Percentiles rank a stretch among this genome's conserved stretches.
phyloP scores from a whole-genome alignment of 2,113 vertebrate species.

The Neodontobutis hainanensis region DNA sequence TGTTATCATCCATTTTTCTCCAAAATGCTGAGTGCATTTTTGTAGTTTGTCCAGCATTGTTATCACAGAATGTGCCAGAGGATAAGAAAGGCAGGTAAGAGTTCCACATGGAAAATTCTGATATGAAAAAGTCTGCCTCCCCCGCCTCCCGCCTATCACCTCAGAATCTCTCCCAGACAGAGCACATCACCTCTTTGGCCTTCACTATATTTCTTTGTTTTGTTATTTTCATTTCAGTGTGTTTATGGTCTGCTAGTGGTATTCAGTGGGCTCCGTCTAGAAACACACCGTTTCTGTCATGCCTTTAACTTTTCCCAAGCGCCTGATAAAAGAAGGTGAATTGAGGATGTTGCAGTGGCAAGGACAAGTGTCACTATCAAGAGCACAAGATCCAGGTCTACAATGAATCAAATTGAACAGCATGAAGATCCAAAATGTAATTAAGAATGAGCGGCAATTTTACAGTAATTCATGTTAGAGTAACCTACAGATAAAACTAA shows the following conservation, averaged over 20 bases:
- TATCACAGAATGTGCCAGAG: conserved; percentile 38
- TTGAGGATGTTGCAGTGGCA: conserved; percentile 4
- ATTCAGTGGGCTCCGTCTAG: conserved; percentile 38
- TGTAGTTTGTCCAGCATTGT: conserved; percentile 33
- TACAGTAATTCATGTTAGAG: background rate
- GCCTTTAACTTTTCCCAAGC: conserved; percentile 11
- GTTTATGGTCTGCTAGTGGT: conserved; percentile 15
- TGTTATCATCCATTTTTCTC: conserved; percentile 27
- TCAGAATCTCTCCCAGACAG: conserved; percentile 19
- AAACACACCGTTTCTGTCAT: conserved; percentile 20
- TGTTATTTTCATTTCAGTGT: conserved; percentile 22
- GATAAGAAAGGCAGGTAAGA: conserved; percentile 33
- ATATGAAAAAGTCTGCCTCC: conserved; percentile 2
- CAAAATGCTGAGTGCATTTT: conserved; percentile 22
- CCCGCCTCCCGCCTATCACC: conserved; percentile 13
- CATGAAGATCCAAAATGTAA: background rate
- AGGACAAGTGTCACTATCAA: conserved; percentile 8
- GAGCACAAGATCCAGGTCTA: background rate
- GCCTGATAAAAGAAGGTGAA: conserved; percentile 38
- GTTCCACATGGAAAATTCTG: conserved; percentile 43
- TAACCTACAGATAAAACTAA: no score
- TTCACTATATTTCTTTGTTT: conserved; percentile 5
- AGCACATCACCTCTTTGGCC: conserved; percentile 1
- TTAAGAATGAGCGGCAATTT: background rate
- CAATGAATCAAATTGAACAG: background rate